Conservation (phyloP, 2,888 invertebrate species). For the Polydrusus pterygomalis region DNA sequence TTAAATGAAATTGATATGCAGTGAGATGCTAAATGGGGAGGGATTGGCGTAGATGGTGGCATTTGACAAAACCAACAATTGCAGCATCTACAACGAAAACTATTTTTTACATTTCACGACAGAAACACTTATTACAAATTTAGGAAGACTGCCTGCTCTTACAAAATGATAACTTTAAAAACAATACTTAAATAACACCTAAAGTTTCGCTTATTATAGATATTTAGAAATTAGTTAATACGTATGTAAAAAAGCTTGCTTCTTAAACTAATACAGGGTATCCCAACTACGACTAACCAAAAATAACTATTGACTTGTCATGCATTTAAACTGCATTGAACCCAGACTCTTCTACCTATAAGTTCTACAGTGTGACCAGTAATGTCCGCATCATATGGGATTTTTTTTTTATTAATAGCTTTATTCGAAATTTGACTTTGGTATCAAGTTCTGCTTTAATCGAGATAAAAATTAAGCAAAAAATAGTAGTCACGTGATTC, state of each 20-base stretch:
- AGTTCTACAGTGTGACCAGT: too few species aligned
- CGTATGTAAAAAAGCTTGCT: constrained; percentile 53
- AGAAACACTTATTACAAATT: constrained; percentile 53
- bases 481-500: too few species aligned
- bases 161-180: constrained; percentile 45
- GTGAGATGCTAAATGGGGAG: too few species aligned
- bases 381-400: too few species aligned
- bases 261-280: constrained; percentile 31
- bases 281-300: not conserved
- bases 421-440: too few species aligned
- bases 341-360: too few species aligned
- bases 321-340: too few species aligned
- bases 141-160: constrained; percentile 57
- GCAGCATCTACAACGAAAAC: constrained; percentile 15
- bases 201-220: constrained; percentile 31
- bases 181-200: constrained; percentile 41
- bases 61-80: constrained; percentile 11
- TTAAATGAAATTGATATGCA: too few species aligned
- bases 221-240: constrained; percentile 47
- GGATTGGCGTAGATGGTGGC: too few species aligned
- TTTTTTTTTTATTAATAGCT: too few species aligned
- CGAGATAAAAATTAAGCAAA: too few species aligned
- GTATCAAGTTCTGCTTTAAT: too few species aligned
- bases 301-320: not conserved
- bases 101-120: constrained; percentile 41